phyloP scores from a whole-genome alignment of 2,797 vertebrate species.

The Sebastes cheni region DNA sequence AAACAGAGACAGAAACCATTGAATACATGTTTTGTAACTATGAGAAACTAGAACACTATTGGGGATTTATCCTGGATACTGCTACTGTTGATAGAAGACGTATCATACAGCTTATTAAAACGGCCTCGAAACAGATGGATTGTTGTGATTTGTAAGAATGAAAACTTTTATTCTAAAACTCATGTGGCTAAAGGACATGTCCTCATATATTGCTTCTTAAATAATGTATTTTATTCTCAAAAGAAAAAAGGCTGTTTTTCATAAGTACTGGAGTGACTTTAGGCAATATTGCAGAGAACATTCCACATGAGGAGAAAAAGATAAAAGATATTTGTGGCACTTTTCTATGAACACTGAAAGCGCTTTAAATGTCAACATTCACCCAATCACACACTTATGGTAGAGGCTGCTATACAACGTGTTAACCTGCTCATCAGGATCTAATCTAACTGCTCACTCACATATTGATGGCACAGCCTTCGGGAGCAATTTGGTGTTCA shows the following conservation, averaged over 20 bases:
- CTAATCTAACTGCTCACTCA: too few species aligned
- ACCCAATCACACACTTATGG: accelerated
- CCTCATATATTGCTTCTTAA: neutral
- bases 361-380: too few species aligned
- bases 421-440: too few species aligned
- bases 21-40: neutral
- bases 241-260: neutral
- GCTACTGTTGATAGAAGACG: neutral
- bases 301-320: neutral
- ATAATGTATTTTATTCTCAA: neutral
- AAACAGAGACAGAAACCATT: neutral
- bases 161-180: neutral
- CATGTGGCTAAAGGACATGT: neutral
- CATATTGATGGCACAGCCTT: accelerated
- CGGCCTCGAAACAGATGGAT: neutral
- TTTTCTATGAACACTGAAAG: too few species aligned
- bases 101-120: neutral
- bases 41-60: neutral
- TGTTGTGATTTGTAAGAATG: neutral
- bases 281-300: neutral
- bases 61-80: neutral
- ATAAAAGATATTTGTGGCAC: neutral
- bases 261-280: neutral
- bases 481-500: too few species aligned
- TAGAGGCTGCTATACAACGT: too few species aligned